phyloP scores from a whole-genome alignment of 2,888 invertebrate genomes.

The Nasonia oneida region DNA sequence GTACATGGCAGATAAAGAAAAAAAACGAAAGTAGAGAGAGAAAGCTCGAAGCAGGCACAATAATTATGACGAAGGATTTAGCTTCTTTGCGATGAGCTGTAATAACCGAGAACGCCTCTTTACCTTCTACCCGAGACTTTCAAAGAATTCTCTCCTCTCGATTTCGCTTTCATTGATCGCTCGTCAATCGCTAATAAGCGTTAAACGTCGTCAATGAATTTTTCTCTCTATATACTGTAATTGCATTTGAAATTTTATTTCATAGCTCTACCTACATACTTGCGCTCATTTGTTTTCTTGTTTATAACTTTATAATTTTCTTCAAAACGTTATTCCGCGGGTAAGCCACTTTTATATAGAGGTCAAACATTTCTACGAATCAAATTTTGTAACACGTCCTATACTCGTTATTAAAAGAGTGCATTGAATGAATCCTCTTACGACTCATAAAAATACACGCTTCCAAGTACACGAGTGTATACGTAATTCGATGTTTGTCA shows the following conservation, averaged over 20 bases:
- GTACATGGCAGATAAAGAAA: neutral
- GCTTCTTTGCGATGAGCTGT: constrained; percentile 55
- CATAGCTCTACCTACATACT: neutral
- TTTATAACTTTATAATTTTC: neutral
- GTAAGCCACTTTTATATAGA: too few species aligned
- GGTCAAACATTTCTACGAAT: too few species aligned
- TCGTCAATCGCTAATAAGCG: constrained; percentile 52
- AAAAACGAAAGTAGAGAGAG: neutral
- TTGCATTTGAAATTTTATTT: constrained; percentile 35
- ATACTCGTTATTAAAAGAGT: constrained; percentile 26
- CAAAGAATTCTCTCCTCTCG: neutral
- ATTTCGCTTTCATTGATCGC: constrained; percentile 42
- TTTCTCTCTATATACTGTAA: constrained; percentile 1
- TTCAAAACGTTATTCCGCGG: too few species aligned
- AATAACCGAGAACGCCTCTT: constrained; percentile 51
- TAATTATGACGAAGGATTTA: constrained; percentile 57
- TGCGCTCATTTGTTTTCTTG: neutral
- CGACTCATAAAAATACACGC: constrained; percentile 45
- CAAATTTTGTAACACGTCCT: constrained; percentile 7
- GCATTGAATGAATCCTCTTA: constrained; percentile 59
- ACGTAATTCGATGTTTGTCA: constrained; percentile 24
- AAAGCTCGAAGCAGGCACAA: constrained; percentile 35
- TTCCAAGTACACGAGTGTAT: constrained; percentile 3
- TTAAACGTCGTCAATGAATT: constrained; percentile 42
- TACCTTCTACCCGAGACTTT: neutral